Base-by-base conservation (phyloP, 1,140 invertebrate genomes). In the Proctacanthus coquilletti region DNA sequence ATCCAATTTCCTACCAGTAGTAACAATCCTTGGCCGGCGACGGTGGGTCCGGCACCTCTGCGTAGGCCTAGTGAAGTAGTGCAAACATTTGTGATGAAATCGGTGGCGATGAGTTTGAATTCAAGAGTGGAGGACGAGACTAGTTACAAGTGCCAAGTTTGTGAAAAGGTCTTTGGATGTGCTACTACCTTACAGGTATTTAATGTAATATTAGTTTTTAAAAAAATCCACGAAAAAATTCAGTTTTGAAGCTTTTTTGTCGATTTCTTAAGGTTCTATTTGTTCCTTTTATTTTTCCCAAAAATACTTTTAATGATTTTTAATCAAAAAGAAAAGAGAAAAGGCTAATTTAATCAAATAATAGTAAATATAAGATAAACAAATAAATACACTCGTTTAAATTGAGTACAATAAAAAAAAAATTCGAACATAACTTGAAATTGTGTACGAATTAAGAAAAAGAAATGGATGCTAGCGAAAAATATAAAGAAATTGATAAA, bases 151-250 rank as follows among this genome's bases (percentile, higher is more conserved):
- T 60, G 56, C 32, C 43, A 47, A 21, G 56, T 60, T 13, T 60
- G 56, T 39, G 54, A 57, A 30, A 60, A 60, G 37, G 51, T 57
- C 30, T 59, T 59, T 33, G 56, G 56, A n/a, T 57, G 53, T 45
- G 50, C 50, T 3, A 47, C 52, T 38, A 57, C 53, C n/a, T 34
- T 60, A 17, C 51, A 59, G 51, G 56, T 58, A 39, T 30, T 30
- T 29, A 40, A 44, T 13, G 21, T 39, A 33, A 31, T 11, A 38
- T 32, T 20, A 39, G 14, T 29, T 27, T 30, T 23, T 29, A 19
- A 33, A 21, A 29, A 13, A 34, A 29, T 40, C 34, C 4, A 41
- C 46, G 53, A 52, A 48, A 50, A 52, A 53, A 52, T 53, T 31
- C 36, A 18, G 20, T 37, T 14, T 25, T 38, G 27, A 29, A 36